A percentile compares a stretch with the other conserved stretches of the same genome.
These are phyloP conservation scores for Syngnathus floridae DNA, from an alignment of 2,113 vertebrate species.

Conservation along the genomic window DNA sequence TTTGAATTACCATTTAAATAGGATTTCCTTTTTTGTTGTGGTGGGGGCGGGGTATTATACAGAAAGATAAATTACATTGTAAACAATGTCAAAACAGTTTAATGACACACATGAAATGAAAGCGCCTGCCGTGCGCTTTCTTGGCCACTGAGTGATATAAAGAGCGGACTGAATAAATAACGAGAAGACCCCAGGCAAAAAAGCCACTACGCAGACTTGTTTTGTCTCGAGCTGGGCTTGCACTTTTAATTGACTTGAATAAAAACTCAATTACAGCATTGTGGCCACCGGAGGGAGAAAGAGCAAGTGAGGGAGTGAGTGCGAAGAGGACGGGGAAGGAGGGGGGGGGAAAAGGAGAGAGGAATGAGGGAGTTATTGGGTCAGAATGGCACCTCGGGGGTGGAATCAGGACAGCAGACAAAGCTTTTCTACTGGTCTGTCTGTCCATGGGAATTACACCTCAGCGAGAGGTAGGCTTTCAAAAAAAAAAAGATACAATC, in stretches of 20 bases:
- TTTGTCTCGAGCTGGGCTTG: constrained; percentile 55
- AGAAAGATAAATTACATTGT: constrained; percentile 71
- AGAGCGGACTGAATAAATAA: constrained; percentile 59
- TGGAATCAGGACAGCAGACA: constrained; percentile 48
- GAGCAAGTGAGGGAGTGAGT: constrained; percentile 24
- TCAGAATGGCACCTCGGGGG: constrained; percentile 63
- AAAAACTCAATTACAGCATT: constrained; percentile 69
- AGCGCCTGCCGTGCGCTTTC: constrained; percentile 53
- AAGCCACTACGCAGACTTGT: constrained; percentile 51
- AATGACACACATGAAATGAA: constrained; percentile 70
- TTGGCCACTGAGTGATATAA: constrained; percentile 56
- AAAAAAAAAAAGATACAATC: constrained; percentile 4
- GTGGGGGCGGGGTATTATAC: constrained; percentile 51
- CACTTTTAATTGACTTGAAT: constrained; percentile 73
- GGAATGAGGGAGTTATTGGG: constrained; percentile 63
- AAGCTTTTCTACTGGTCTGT: constrained; percentile 46
- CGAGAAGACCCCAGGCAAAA: constrained; percentile 39
- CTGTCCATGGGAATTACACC: constrained; percentile 56
- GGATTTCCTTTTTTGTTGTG: constrained; percentile 58
- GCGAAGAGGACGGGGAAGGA: constrained; percentile 20
- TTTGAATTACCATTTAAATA: constrained; percentile 76
- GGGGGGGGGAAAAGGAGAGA: constrained; percentile 41
- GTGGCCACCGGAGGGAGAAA: constrained; percentile 57
- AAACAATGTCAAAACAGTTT: constrained; percentile 73
- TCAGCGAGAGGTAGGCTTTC: constrained; percentile 28